These are phyloP conservation scores for Conistra vaccinii DNA, from an alignment of 2,888 invertebrate genomes.

Conservation along the genomic window DNA sequence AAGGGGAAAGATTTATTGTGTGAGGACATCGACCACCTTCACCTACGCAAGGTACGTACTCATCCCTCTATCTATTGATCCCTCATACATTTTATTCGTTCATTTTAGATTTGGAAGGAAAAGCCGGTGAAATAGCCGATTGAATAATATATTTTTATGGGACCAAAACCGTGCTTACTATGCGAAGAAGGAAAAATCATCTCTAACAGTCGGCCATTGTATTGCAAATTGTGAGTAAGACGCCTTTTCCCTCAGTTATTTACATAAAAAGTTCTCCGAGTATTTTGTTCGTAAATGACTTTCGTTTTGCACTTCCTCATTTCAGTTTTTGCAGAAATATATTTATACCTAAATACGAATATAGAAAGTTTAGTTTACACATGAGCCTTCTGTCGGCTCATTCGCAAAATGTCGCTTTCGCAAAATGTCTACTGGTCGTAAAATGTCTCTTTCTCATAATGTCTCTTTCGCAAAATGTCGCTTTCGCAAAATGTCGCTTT, in stretches of 20 bases:
- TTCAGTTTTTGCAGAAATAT: slow-evolving; percentile 67
- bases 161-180: slow-evolving; percentile 86
- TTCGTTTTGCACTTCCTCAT: slow-evolving; percentile 81
- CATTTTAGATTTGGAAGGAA: slow-evolving; percentile 83
- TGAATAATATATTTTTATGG: slow-evolving; percentile 90
- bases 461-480: too few species aligned
- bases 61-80: slow-evolving; percentile 78
- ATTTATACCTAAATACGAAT: slow-evolving; percentile 61
- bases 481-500: too few species aligned
- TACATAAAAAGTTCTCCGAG: slow-evolving; percentile 86
- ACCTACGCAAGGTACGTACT: slow-evolving; percentile 69
- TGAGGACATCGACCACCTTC: slow-evolving; percentile 46
- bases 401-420: too few species aligned
- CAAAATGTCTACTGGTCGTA: too few species aligned
- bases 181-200: slow-evolving; percentile 89
- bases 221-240: slow-evolving; percentile 89
- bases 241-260: slow-evolving; percentile 86
- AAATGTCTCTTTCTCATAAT: too few species aligned
- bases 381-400: too few species aligned
- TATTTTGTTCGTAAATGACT: slow-evolving; percentile 86
- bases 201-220: slow-evolving; percentile 88
- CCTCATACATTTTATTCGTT: slow-evolving; percentile 83
- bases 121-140: slow-evolving; percentile 86
- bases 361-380: slow-evolving; percentile 26
- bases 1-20: slow-evolving; percentile 35